A percentile compares a stretch with the other conserved stretches of the same genome.
phyloP scores from a whole-genome alignment of 1,140 invertebrate genomes.

The Nebria ingens region DNA sequence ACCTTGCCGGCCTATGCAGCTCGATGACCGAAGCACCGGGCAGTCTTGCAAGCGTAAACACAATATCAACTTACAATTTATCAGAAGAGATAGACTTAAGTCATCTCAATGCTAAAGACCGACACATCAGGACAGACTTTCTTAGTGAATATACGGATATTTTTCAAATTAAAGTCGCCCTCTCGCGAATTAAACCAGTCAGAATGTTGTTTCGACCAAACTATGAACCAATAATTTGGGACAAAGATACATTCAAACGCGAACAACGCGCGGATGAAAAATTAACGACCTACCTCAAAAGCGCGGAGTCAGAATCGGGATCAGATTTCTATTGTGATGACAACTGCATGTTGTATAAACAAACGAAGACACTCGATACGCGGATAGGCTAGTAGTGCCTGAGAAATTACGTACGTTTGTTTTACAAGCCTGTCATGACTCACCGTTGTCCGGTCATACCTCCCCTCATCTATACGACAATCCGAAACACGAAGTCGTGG shows the following conservation, averaged over 20 bases:
- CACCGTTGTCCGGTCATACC: conserved; percentile 17
- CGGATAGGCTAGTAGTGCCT: conserved; percentile 12
- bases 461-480: neutral
- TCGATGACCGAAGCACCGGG: neutral
- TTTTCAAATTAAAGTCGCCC: neutral
- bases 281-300: neutral
- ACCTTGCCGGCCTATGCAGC: neutral
- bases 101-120: neutral
- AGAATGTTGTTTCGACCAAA: neutral
- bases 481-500: neutral
- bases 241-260: neutral
- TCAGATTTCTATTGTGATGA: conserved; percentile 13
- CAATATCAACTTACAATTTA: neutral
- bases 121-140: neutral
- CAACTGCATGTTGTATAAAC: conserved; percentile 10
- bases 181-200: neutral
- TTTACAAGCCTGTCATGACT: conserved; percentile 12
- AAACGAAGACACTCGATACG: conserved; percentile 4
- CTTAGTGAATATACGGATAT: neutral
- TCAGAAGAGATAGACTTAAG: neutral
- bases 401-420: neutral
- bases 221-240: neutral
- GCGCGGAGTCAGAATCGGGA: neutral
- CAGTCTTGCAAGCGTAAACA: neutral
- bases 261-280: neutral